Evolutionary conservation across 2,113 vertebrate species (phyloP), one percentile per base, ranked within the genome.

Genomic region (Spilogale gracilis): DNA sequence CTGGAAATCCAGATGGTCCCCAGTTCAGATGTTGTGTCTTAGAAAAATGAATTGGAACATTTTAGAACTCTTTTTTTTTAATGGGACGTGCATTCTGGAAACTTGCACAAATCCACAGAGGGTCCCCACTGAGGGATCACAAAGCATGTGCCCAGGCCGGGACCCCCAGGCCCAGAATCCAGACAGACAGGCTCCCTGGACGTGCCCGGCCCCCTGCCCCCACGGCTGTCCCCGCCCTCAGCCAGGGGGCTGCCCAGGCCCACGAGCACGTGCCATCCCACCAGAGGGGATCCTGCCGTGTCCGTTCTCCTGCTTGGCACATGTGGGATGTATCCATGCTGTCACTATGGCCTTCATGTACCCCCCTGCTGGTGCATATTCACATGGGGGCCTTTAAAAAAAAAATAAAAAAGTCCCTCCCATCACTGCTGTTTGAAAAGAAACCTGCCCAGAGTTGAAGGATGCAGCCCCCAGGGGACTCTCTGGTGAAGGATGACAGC

Each of bases 1-100:
- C 98, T 95, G 97, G 94, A 98, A 96, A 96, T 11, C 96, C 98
- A 98, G 98, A 98, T 98, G 98, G 32, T 97, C 96, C 97, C 97
- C 25, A 6, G 93, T 74, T 96, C 74, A 86, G 96, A 93, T 90
- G 88, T 83, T 87, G 92, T 85, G 60, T 93, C 43, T 95, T 94
- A 95, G 93, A 94, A 65, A 90, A 97, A 81, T 71, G 85, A 23
- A 61, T 93, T 23, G 65, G 43, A 48, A 32, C 10, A 2, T 16
- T 43, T 12, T 3, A 12, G 21, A 50, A 30, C 12, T 3, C 12
- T 16, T 65, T 48, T 45, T 73, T 82, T 43, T 30, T 20, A 30
- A 52, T 4, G 45, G 20, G 87, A 67, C 3, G 0, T 21, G 10
- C 0, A 0, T 30, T n/a, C 11, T 0, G 3, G 50, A 23, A 27